A percentile compares a stretch with the other conserved stretches of the same genome.
These are phyloP conservation scores for Parnassius orleans DNA, from an alignment of 2,888 invertebrate genomes.

Conservation along the genomic window DNA sequence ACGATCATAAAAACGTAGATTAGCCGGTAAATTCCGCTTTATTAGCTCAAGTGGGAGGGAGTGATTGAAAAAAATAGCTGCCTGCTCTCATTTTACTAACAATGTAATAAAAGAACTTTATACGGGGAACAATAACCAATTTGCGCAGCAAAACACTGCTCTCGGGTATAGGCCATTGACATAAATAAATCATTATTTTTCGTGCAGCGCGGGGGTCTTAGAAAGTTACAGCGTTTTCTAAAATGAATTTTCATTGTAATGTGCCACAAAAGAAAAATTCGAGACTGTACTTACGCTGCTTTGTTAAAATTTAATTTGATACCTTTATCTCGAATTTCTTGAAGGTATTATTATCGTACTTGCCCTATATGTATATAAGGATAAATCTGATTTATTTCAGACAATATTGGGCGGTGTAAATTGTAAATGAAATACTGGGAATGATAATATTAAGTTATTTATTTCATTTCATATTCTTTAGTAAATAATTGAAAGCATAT, in stretches of 20 bases:
- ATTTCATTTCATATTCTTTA: no score
- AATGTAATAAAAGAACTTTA: conserved; percentile 78
- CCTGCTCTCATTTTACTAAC: conserved; percentile 72
- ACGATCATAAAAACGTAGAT: conserved; percentile 48
- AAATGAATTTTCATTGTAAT: conserved; percentile 75
- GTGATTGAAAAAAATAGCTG: conserved; percentile 62
- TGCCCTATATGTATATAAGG: conserved; percentile 5
- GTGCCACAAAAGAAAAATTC: conserved; percentile 75
- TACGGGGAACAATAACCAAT: conserved; percentile 75
- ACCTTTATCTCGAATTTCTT: conserved; percentile 72
- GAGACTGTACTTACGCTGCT: conserved; percentile 60
- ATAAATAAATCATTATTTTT: conserved; percentile 79
- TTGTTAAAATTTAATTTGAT: conserved; percentile 80
- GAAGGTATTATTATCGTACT: conserved; percentile 33
- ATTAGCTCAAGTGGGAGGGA: conserved; percentile 53
- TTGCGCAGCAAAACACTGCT: conserved; percentile 68
- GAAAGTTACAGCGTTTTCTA: conserved; percentile 42
- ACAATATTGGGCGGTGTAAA: not conserved
- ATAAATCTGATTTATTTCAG: not conserved
- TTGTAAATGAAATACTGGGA: not conserved
- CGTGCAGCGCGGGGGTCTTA: conserved; percentile 46
- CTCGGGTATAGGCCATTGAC: conserved; percentile 70
- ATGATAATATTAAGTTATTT: not conserved
- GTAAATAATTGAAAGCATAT: no score
- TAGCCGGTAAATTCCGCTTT: conserved; percentile 62